Conservation (phyloP, 2,888 invertebrate species). For the Hypselothyrea guttata region DNA sequence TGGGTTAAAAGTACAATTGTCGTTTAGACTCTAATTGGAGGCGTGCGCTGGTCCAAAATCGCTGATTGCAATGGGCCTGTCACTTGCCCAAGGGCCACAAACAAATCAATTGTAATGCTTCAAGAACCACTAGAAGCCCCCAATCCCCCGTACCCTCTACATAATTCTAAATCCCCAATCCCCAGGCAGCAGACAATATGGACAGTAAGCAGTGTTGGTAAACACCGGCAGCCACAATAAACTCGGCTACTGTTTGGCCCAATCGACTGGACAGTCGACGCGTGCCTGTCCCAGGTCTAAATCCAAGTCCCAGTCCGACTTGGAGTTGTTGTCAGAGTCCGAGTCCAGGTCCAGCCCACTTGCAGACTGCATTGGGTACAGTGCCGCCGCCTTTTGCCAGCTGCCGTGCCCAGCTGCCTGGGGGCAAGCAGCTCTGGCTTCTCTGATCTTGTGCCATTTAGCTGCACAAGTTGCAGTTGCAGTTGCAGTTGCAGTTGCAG, state of each 20-base stretch:
- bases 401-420: slow-evolving; percentile 33
- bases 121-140: slow-evolving; percentile 1
- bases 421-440: slow-evolving; percentile 15
- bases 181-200: not conserved
- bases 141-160: too few species aligned
- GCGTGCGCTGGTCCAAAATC: slow-evolving; percentile 64
- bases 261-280: slow-evolving; percentile 37
- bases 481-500: slow-evolving; percentile 41
- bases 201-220: too few species aligned
- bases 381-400: slow-evolving; percentile 72
- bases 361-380: slow-evolving; percentile 67
- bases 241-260: slow-evolving; percentile 61
- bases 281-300: slow-evolving; percentile 42
- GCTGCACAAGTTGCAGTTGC: slow-evolving; percentile 34
- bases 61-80: slow-evolving; percentile 66
- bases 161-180: not conserved
- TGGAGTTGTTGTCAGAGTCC: slow-evolving; percentile 12
- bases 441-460: slow-evolving; percentile 63
- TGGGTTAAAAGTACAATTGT: slow-evolving; percentile 75
- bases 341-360: slow-evolving; percentile 39
- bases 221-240: slow-evolving; percentile 13
- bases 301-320: slow-evolving; percentile 17
- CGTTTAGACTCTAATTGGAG: slow-evolving; percentile 75
- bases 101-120: slow-evolving; percentile 63
- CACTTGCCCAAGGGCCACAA: slow-evolving; percentile 70